phyloP scores from a whole-genome alignment of 2,113 vertebrate species.

The Theristicus caerulescens region DNA sequence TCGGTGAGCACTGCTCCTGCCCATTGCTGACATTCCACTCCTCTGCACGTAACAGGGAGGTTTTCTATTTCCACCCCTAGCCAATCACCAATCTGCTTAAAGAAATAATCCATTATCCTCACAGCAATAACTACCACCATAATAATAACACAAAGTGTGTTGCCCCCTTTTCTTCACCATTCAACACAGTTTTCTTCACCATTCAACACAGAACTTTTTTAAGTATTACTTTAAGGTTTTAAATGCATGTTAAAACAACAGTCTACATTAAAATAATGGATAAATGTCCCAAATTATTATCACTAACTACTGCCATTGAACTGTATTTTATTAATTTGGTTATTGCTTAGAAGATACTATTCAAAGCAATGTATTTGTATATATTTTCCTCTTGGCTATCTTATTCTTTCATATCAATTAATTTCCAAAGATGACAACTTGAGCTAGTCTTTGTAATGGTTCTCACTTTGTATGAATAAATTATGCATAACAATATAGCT shows the following conservation, averaged over 20 bases:
- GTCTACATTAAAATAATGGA: not conserved
- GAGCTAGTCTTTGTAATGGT: conserved; percentile 3
- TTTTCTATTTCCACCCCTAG: not conserved
- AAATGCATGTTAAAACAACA: not conserved
- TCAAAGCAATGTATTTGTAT: not conserved
- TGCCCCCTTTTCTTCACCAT: not conserved
- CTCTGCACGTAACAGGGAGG: not conserved
- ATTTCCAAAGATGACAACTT: conserved; percentile 37
- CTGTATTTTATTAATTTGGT: conserved; percentile 1
- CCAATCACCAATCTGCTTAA: not conserved
- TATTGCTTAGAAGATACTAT: not conserved
- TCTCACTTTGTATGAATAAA: conserved; percentile 34
- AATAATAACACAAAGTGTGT: not conserved
- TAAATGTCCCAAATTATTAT: not conserved
- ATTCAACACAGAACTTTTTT: not conserved
- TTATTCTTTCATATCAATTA: conserved; percentile 32
- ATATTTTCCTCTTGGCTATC: conserved; percentile 10
- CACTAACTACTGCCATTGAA: not conserved
- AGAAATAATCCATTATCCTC: not conserved
- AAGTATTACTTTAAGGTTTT: not conserved
- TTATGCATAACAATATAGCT: conserved; percentile 36
- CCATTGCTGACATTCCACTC: rapidly evolving
- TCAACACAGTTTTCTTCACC: not conserved
- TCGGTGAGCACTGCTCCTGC: not conserved
- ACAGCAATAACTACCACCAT: not conserved